These are phyloP conservation scores for Anser cygnoides DNA, from an alignment of 2,113 vertebrate species.

Conservation along the genomic window DNA sequence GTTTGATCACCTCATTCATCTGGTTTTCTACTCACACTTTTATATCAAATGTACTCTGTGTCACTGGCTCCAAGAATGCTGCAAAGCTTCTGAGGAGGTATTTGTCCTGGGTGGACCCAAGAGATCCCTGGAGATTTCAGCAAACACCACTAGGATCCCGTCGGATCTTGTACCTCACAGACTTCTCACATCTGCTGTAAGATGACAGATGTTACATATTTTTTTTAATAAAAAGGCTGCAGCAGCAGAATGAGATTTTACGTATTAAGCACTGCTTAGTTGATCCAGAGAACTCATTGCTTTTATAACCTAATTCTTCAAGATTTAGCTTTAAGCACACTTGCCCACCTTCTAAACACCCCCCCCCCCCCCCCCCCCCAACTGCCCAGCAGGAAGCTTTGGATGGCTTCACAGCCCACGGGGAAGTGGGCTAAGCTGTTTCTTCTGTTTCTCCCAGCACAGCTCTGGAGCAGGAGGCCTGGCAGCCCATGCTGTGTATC, in stretches of 20 bases:
- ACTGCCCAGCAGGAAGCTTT: accelerated
- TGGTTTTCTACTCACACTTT: not conserved
- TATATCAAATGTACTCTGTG: not conserved
- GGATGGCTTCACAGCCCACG: not conserved
- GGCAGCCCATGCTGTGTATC: too few species aligned
- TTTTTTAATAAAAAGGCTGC: not conserved
- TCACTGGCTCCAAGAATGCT: not conserved
- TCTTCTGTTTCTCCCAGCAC: not conserved
- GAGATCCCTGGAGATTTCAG: not conserved
- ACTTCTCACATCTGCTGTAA: not conserved
- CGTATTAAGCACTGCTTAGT: not conserved
- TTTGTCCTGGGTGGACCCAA: not conserved
- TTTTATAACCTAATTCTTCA: not conserved
- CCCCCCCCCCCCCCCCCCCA: not conserved
- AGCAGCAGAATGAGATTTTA: not conserved
- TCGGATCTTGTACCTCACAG: not conserved
- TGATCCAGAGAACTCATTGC: not conserved
- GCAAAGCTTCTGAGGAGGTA: not conserved
- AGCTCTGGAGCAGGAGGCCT: not conserved
- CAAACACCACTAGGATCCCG: not conserved
- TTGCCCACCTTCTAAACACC: not conserved
- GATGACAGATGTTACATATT: not conserved
- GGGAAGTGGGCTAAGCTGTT: accelerated
- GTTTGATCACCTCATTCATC: not conserved
- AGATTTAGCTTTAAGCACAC: not conserved